These are phyloP conservation scores for Diabrotica balteata DNA, from an alignment of 2,888 invertebrate species.

Conservation along the genomic window DNA sequence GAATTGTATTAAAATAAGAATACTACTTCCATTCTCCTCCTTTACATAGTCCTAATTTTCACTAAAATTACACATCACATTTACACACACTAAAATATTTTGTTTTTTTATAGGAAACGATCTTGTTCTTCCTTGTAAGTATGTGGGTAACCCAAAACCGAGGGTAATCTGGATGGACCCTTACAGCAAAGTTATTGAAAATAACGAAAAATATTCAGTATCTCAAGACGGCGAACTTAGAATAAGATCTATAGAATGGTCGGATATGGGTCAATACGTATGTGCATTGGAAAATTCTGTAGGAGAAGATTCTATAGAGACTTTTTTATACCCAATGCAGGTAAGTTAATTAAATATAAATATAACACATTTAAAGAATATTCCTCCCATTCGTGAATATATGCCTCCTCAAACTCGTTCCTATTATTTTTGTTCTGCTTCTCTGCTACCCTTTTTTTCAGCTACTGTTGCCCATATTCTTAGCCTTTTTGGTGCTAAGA, in stretches of 20 bases:
- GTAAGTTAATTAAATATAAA: conserved; percentile 31
- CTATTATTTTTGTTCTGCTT: too few species aligned
- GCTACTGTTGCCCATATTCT: too few species aligned
- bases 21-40: too few species aligned
- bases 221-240: conserved; percentile 79
- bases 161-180: conserved; percentile 73
- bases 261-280: conserved; percentile 82
- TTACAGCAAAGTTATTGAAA: conserved; percentile 63
- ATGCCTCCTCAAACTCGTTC: too few species aligned
- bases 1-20: too few species aligned
- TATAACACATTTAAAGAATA: not conserved
- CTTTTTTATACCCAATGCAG: conserved; percentile 77
- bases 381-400: not conserved
- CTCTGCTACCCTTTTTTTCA: too few species aligned
- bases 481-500: too few species aligned
- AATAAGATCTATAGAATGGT: conserved; percentile 75
- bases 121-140: conserved; percentile 74
- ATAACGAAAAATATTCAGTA: conserved; percentile 60
- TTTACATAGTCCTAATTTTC: too few species aligned
- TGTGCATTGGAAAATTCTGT: conserved; percentile 75
- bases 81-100: too few species aligned
- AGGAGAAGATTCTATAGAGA: conserved; percentile 69
- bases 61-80: too few species aligned
- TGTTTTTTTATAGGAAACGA: conserved; percentile 63
- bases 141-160: conserved; percentile 68